Percentiles rank a stretch among this genome's conserved stretches.
phyloP scores from a whole-genome alignment of 2,113 vertebrate species.

The Panurus biarmicus region DNA sequence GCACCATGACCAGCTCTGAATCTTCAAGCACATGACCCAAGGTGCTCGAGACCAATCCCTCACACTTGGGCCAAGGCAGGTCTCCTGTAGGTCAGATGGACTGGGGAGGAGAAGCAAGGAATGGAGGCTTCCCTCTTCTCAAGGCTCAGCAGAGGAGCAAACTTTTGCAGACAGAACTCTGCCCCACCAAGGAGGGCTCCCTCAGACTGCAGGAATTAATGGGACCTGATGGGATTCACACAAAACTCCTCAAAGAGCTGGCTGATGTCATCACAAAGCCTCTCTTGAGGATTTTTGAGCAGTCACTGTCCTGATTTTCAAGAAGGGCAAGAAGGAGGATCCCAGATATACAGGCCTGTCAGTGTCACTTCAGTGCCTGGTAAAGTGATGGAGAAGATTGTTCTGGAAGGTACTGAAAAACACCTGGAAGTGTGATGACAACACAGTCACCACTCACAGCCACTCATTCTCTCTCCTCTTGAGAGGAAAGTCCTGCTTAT shows the following conservation, averaged over 20 bases:
- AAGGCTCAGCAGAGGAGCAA: neutral
- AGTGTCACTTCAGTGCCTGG: neutral
- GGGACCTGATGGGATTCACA: neutral
- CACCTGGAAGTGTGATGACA: neutral
- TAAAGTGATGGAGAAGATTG: neutral
- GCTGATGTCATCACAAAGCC: neutral
- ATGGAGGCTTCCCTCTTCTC: neutral
- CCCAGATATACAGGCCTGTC: neutral
- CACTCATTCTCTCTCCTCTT: too few species aligned
- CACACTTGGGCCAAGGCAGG: neutral
- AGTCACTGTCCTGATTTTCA: neutral
- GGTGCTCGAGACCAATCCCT: neutral
- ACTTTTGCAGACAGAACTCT: neutral
- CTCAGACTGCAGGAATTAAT: too few species aligned
- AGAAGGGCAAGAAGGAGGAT: neutral
- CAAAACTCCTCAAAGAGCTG: neutral
- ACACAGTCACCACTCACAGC: neutral
- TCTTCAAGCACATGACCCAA: neutral
- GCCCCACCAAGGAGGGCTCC: neutral
- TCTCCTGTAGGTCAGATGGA: neutral
- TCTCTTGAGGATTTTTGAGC: neutral
- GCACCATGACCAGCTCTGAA: neutral
- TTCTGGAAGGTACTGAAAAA: neutral
- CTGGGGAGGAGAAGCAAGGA: neutral
- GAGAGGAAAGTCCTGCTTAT: neutral